A percentile compares a stretch with the other conserved stretches of the same genome.
phyloP scores from a whole-genome alignment of 2,888 invertebrate genomes.

The Mantis religiosa region DNA sequence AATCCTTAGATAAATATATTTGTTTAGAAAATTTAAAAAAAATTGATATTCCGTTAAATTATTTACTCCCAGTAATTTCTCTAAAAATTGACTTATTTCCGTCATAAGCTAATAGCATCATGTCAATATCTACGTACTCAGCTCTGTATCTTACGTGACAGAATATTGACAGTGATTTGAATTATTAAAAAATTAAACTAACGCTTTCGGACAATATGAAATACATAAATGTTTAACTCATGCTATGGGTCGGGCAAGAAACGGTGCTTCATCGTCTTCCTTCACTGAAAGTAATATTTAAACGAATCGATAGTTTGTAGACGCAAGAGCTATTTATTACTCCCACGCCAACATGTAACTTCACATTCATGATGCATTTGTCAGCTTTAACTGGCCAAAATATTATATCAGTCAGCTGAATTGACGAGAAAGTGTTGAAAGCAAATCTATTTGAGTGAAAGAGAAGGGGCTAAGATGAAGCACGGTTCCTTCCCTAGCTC shows the following conservation, averaged over 20 bases:
- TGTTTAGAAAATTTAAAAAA: too few species aligned
- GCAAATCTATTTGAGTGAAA: background rate
- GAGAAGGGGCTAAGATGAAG: background rate
- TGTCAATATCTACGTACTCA: background rate
- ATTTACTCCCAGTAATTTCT: too few species aligned
- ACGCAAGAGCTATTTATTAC: too few species aligned
- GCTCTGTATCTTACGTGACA: background rate
- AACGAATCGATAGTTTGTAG: too few species aligned
- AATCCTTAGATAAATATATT: too few species aligned
- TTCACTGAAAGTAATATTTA: background rate
- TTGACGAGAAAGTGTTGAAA: background rate
- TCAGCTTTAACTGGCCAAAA: background rate
- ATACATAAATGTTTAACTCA: too few species aligned
- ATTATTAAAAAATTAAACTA: background rate
- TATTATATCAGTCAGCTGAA: background rate
- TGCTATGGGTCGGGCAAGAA: background rate
- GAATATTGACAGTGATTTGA: background rate
- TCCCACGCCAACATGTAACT: background rate
- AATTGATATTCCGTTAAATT: too few species aligned
- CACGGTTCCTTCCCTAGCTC: background rate
- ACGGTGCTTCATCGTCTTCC: background rate
- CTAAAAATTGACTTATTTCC: too few species aligned
- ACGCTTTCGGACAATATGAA: background rate
- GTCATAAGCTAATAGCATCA: background rate
- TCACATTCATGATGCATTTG: background rate